A percentile compares a stretch with the other conserved stretches of the same genome.
Conservation (phyloP, 2,113 vertebrate genomes). For the Tyrannus savana region DNA sequence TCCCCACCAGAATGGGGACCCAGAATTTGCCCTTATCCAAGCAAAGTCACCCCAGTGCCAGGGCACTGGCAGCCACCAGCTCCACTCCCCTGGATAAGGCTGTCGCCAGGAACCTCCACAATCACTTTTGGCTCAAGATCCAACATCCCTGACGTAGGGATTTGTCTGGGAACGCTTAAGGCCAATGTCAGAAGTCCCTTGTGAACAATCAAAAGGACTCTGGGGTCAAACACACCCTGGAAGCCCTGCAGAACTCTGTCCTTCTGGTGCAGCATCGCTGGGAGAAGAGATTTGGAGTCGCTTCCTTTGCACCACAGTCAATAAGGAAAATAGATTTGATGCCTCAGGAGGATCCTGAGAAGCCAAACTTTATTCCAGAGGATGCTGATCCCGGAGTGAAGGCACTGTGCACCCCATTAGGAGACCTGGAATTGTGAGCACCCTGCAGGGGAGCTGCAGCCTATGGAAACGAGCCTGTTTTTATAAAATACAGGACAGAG, state of each 20-base stretch:
- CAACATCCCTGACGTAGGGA: rapidly evolving
- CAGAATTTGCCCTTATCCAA: rapidly evolving
- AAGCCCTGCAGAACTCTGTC: rapidly evolving
- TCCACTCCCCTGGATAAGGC: background rate
- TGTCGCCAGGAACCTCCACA: background rate
- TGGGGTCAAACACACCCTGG: background rate
- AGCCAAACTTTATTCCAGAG: background rate
- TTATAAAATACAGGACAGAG: rapidly evolving
- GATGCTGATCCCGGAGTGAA: background rate
- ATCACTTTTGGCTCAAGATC: background rate
- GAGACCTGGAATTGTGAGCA: background rate
- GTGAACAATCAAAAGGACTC: background rate
- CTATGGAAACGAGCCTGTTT: no score
- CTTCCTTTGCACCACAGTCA: rapidly evolving
- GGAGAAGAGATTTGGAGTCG: background rate
- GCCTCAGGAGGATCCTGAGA: background rate
- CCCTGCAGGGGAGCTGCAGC: rapidly evolving
- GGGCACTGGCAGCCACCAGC: rapidly evolving
- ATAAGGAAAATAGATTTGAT: rapidly evolving
- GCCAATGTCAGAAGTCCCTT: background rate
- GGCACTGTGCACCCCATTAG: rapidly evolving
- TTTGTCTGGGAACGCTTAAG: background rate
- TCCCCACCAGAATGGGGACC: rapidly evolving
- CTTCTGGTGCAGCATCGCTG: rapidly evolving
- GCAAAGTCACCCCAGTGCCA: background rate